A percentile compares a stretch with the other conserved stretches of the same genome.
These are phyloP conservation scores for Liposcelis brunnea DNA, from an alignment of 2,888 invertebrate genomes.

Conservation along the genomic window DNA sequence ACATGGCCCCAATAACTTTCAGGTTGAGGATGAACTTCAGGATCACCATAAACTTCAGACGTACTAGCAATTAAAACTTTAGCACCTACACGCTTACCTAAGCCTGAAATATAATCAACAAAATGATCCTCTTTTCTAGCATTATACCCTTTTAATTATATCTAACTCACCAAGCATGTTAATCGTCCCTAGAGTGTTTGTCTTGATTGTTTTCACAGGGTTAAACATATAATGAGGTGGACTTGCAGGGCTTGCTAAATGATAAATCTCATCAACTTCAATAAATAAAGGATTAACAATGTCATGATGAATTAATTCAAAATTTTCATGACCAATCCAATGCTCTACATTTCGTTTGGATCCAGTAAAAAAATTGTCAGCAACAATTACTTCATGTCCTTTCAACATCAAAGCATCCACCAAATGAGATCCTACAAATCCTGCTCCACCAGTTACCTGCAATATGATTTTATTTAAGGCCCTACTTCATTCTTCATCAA, in stretches of 20 bases:
- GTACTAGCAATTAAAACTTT: slow-evolving; percentile 92
- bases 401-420: slow-evolving; percentile 89
- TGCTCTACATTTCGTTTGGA: slow-evolving; percentile 94
- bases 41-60: slow-evolving; percentile 98
- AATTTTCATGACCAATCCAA: slow-evolving; percentile 98
- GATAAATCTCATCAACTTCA: slow-evolving; percentile 96
- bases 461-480: background rate
- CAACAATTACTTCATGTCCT: slow-evolving; percentile 92
- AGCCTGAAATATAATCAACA: slow-evolving; percentile 34
- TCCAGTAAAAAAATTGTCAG: slow-evolving; percentile 97
- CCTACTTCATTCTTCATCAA: slow-evolving; percentile 11
- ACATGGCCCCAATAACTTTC: slow-evolving; percentile 99
- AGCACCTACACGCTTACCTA: slow-evolving; percentile 85
- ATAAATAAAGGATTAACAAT: slow-evolving; percentile 94
- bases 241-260: slow-evolving; percentile 95
- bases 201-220: slow-evolving; percentile 98
- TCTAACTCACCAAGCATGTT: slow-evolving; percentile 61
- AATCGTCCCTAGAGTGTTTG: slow-evolving; percentile 91
- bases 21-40: slow-evolving; percentile 92
- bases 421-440: slow-evolving; percentile 97
- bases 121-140: slow-evolving; percentile 5
- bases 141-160: slow-evolving; percentile 3
- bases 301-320: slow-evolving; percentile 96
- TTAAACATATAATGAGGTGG: slow-evolving; percentile 99
- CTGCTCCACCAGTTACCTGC: slow-evolving; percentile 87